These are phyloP conservation scores for Bellardia bayeri DNA, from an alignment of 2,888 invertebrate genomes.

Conservation along the genomic window DNA sequence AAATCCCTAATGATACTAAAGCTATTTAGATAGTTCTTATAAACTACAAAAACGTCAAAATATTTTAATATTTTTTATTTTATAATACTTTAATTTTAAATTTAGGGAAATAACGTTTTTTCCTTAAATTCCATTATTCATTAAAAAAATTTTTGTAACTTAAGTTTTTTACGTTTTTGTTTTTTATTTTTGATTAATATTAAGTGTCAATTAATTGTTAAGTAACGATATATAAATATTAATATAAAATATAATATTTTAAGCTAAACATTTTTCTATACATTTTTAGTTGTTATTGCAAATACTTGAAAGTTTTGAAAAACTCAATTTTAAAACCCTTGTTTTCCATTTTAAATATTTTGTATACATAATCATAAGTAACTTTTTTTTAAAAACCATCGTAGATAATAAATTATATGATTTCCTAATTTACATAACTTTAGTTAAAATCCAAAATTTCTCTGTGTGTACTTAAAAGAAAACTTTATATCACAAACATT, in stretches of 20 bases:
- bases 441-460: not conserved
- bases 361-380: too few relatives aligned
- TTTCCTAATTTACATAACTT: not conserved
- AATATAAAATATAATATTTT: conserved; percentile 27
- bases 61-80: too few relatives aligned
- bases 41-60: too few relatives aligned
- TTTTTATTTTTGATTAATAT: conserved; percentile 57
- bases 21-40: too few relatives aligned
- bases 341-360: too few relatives aligned
- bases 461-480: conserved; percentile 49
- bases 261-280: conserved; percentile 25
- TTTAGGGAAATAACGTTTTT: too few relatives aligned
- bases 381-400: too few relatives aligned
- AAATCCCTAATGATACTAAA: too few relatives aligned
- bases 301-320: not conserved
- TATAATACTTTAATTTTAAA: too few relatives aligned
- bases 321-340: not conserved
- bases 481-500: conserved; percentile 26
- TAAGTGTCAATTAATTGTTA: conserved; percentile 71
- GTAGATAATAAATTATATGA: not conserved
- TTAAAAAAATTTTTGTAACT: not conserved
- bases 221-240: conserved; percentile 37
- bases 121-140: not conserved
- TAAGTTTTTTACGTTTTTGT: not conserved
- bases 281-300: not conserved